These are phyloP conservation scores for Eciton burchellii DNA, from an alignment of 1,140 invertebrate genomes.

Conservation along the genomic window DNA sequence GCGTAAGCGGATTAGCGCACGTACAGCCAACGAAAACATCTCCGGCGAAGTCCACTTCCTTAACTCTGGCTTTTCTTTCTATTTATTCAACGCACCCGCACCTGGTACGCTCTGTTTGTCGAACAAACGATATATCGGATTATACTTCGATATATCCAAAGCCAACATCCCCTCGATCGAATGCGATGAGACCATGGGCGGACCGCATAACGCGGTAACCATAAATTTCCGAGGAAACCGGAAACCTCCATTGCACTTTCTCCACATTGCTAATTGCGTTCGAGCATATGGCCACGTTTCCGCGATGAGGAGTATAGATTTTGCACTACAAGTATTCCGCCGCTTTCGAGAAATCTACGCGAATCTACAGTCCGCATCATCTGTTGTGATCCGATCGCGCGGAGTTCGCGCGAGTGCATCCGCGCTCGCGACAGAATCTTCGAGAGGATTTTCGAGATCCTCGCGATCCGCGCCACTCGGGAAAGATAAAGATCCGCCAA, in stretches of 20 bases:
- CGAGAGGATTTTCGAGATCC: slow-evolving; percentile 52
- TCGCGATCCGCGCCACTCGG: background rate
- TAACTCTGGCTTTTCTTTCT: slow-evolving; percentile 35
- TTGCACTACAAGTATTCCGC: too few species aligned
- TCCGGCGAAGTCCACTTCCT: slow-evolving; percentile 30
- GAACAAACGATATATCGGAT: slow-evolving; percentile 40
- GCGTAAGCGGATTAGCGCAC: background rate
- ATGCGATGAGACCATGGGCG: background rate
- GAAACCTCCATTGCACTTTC: slow-evolving; percentile 4
- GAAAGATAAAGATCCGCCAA: slow-evolving; percentile 35
- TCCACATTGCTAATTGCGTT: slow-evolving; percentile 32
- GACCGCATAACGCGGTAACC: background rate
- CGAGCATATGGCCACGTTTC: background rate
- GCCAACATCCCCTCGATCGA: slow-evolving; percentile 29
- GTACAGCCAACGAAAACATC: slow-evolving; percentile 33
- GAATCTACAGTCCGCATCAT: too few species aligned
- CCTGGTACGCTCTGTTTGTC: slow-evolving; percentile 29
- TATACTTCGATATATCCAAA: slow-evolving; percentile 51
- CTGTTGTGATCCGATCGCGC: slow-evolving; percentile 41
- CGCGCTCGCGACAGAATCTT: slow-evolving; percentile 4
- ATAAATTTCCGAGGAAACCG: slow-evolving; percentile 34
- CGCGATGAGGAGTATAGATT: slow-evolving; percentile 36
- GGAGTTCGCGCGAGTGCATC: slow-evolving; percentile 46
- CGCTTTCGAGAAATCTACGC: too few species aligned
- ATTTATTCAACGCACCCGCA: slow-evolving; percentile 47